Conservation (phyloP, 1,140 invertebrate species). For the Geopemphigus sp. region DNA sequence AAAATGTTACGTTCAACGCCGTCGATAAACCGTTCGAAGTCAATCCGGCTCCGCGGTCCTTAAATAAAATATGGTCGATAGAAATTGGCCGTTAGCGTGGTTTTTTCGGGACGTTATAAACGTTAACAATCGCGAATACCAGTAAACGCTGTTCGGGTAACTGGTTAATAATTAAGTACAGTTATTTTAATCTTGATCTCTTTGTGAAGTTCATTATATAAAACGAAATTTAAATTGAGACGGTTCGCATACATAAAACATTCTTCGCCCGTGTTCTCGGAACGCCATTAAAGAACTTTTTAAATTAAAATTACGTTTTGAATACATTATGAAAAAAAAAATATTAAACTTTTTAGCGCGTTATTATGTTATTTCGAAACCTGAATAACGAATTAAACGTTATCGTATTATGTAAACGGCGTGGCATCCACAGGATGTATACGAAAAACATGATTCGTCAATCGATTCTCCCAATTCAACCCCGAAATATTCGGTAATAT, state of each 20-base stretch:
- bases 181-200: constrained; percentile 38
- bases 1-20: too few species aligned
- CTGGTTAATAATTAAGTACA: constrained; percentile 26
- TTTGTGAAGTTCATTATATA: constrained; percentile 40
- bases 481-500: too few species aligned
- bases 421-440: too few species aligned
- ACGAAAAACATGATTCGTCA: too few species aligned
- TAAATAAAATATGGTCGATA: too few species aligned
- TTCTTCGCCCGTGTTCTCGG: not conserved
- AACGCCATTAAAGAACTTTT: constrained; percentile 32
- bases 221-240: constrained; percentile 36
- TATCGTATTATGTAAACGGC: not conserved
- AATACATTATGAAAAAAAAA: constrained; percentile 7
- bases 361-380: constrained; percentile 17
- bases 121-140: not conserved
- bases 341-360: constrained; percentile 27
- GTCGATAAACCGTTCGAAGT: too few species aligned
- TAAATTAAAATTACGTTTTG: constrained; percentile 42
- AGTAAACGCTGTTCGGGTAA: not conserved
- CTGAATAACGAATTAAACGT: not conserved
- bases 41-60: too few species aligned
- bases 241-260: not conserved
- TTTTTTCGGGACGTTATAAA: too few species aligned
- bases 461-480: too few species aligned
- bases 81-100: too few species aligned